A percentile compares a stretch with the other conserved stretches of the same genome.
These are phyloP conservation scores for Hirudinaria manillensis DNA, from an alignment of 2,888 invertebrate genomes.

Conservation along the genomic window DNA sequence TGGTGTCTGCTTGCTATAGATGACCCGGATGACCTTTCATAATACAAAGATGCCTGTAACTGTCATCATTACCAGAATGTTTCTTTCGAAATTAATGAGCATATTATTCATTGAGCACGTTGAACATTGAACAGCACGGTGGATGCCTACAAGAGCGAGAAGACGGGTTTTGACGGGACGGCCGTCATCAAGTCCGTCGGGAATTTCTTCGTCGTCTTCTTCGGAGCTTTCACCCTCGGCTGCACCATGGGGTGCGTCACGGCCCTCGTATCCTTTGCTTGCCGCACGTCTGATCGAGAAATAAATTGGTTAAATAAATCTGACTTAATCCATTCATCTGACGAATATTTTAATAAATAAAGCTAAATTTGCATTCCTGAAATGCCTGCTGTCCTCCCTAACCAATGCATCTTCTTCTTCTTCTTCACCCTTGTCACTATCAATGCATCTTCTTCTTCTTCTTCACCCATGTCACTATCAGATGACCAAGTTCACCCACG, in stretches of 20 bases:
- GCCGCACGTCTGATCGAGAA: background rate
- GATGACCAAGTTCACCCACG: conserved; percentile 78
- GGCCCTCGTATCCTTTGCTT: conserved; percentile 76
- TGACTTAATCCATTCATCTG: background rate
- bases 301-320: background rate
- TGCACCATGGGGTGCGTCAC: conserved; percentile 87
- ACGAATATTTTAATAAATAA: too few relatives aligned
- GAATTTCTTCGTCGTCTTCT: conserved; percentile 86
- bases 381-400: background rate
- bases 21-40: too few relatives aligned
- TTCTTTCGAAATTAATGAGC: too few relatives aligned
- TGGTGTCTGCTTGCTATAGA: too few relatives aligned
- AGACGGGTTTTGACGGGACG: conserved; percentile 60
- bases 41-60: too few relatives aligned
- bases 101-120: too few relatives aligned
- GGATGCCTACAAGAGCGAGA: conserved; percentile 36
- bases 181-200: conserved; percentile 82
- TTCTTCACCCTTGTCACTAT: background rate
- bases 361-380: too few relatives aligned
- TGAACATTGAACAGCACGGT: conserved; percentile 34
- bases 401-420: background rate
- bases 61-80: too few relatives aligned
- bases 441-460: conserved; percentile 27
- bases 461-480: conserved; percentile 29
- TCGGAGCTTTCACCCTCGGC: conserved; percentile 82